Conservation (phyloP, 2,797 vertebrate species). For the Labeo calbasu region DNA sequence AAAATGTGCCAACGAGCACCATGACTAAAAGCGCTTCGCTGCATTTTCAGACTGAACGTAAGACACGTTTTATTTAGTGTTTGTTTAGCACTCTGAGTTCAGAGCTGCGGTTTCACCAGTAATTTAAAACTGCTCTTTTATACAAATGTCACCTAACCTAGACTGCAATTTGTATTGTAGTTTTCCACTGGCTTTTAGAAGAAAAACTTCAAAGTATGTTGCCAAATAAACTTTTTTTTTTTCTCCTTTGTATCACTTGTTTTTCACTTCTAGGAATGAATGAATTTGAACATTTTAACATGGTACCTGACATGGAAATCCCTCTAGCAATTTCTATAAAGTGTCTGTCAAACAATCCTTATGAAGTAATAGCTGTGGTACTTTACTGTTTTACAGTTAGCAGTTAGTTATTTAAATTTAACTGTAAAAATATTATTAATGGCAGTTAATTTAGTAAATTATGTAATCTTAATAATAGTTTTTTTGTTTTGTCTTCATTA, state of each 20-base stretch:
- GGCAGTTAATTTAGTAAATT: no score
- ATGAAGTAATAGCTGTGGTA: background rate
- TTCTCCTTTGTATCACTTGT: conserved; percentile 59
- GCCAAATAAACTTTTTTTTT: conserved; percentile 76
- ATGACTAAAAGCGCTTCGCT: conserved; percentile 16
- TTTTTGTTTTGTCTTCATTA: no score
- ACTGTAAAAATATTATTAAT: no score
- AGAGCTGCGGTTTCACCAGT: conserved; percentile 62
- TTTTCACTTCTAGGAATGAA: conserved; percentile 1
- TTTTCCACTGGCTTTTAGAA: conserved; percentile 59
- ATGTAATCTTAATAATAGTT: no score
- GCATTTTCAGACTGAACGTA: conserved; percentile 21
- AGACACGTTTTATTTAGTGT: conserved; percentile 37
- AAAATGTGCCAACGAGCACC: conserved; percentile 69
- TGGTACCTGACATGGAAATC: background rate
- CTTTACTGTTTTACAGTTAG: no score
- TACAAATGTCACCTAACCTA: conserved; percentile 52
- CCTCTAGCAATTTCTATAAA: background rate
- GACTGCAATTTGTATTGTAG: conserved; percentile 54
- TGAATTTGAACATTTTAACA: background rate
- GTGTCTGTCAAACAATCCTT: background rate
- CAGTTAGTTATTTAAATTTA: no score
- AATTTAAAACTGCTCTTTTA: conserved; percentile 63
- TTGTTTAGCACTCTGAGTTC: conserved; percentile 58
- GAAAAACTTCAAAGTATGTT: conserved; percentile 61